phyloP scores from a whole-genome alignment of 2,113 vertebrate genomes.

The Gnathonemus echidnorhynchus region DNA sequence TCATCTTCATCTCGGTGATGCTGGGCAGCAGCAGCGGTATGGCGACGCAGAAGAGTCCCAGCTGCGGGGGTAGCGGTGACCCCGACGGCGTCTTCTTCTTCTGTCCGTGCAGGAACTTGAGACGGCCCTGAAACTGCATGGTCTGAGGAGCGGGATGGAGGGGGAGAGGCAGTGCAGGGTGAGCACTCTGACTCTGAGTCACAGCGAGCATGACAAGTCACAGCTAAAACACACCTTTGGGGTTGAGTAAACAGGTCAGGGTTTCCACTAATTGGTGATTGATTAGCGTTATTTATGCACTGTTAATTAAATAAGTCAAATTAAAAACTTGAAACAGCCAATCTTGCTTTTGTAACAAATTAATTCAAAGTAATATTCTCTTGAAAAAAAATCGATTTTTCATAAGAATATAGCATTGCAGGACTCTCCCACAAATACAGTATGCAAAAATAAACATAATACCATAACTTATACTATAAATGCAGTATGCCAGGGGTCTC shows the following conservation, averaged over 20 bases:
- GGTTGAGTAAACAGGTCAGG: background rate
- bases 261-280: background rate
- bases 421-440: background rate
- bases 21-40: conserved; percentile 81
- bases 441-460: background rate
- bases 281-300: background rate
- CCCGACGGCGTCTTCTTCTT: conserved; percentile 77
- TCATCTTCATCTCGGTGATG: conserved; percentile 74
- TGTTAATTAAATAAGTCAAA: background rate
- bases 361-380: background rate
- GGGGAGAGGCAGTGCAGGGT: background rate
- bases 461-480: background rate
- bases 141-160: conserved; percentile 55
- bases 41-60: conserved; percentile 85
- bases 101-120: conserved; percentile 91
- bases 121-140: conserved; percentile 91
- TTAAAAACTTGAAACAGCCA: background rate
- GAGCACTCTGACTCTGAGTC: background rate
- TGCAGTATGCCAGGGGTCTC: background rate
- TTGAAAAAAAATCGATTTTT: background rate
- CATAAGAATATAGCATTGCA: background rate
- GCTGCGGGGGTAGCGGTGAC: conserved; percentile 63
- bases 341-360: background rate
- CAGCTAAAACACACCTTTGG: background rate
- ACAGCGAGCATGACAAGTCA: background rate